Evolutionary conservation across 2,888 invertebrate genomes (phyloP), one percentile per base, ranked within the genome.

Genomic region (Trilocha varians): DNA sequence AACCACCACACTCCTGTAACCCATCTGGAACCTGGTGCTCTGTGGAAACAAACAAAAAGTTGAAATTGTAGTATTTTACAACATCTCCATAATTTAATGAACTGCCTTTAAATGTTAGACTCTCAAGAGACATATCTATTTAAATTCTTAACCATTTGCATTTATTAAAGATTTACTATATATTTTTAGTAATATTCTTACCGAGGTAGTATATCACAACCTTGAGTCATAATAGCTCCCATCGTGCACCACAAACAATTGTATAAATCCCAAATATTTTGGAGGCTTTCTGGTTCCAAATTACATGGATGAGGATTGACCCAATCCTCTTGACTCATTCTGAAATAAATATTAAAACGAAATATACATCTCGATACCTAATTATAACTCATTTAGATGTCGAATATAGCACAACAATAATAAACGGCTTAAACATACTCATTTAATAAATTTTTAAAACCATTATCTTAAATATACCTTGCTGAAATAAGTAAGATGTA

Each of bases 181-280:
- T 11, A 25, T 25, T 25, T 25, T 9, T 6, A 25, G 6, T 25
- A 25, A 11, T 3, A 9, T 25, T 6, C 59, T 87, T 87, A 95
- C 96, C 93, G 93, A 9, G 97, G 97, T 41, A 96, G 87, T 59
- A 97, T 92, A 75, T 97, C 97, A 59, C 95, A 96, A 5, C 97
- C 97, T 70, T 97, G 96, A 46, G 94, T 93, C 93, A 97, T 94
- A 50, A 97, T 91, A 1, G 96, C 91, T 1, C 96, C 96, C 72
- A 97, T 90, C 2, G 95, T 93, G 44, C 98, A 89, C 98, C 98
- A 99, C 69, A 96, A 91, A 46, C 95, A 94, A 71, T 97, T 98
- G 77, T 91, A 89, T 51, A 93, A 78, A 55, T 88, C 92, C 90
- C 97, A 97, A 57, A 93, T 91, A 70, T 97, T 97, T 75, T 97